Evolutionary conservation across 2,113 vertebrate genomes (phyloP).

Genomic region (Corythornis madagascariensis): DNA sequence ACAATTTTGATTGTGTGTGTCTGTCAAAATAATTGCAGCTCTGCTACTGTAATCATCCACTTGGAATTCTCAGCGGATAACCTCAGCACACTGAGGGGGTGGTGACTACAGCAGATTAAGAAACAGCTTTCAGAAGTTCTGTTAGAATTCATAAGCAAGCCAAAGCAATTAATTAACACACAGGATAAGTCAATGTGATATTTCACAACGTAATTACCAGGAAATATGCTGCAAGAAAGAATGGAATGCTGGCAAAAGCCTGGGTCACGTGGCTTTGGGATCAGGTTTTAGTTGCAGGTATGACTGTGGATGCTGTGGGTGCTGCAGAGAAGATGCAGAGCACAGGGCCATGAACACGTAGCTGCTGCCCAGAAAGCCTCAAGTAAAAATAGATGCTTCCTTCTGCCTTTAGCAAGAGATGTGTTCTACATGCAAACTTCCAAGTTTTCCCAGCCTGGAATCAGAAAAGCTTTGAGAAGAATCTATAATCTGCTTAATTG

Average conservation of each 20-base stretch:
- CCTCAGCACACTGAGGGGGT: constrained; percentile 10
- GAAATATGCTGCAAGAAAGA: constrained; percentile 12
- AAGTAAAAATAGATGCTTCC: background rate
- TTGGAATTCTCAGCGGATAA: background rate
- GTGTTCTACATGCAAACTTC: background rate
- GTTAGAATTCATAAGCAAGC: constrained; percentile 18
- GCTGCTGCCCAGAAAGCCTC: background rate
- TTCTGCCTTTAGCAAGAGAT: background rate
- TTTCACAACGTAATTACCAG: constrained; percentile 16
- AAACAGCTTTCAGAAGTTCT: constrained; percentile 30
- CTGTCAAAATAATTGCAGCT: constrained; percentile 1
- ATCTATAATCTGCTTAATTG: background rate
- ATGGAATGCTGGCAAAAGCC: background rate
- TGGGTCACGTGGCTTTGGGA: background rate
- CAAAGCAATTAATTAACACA: constrained; percentile 57
- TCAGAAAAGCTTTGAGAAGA: background rate
- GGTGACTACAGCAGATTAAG: constrained; percentile 13
- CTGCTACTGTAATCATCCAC: background rate
- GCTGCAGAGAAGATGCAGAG: background rate
- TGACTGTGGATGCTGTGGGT: background rate
- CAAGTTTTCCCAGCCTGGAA: background rate
- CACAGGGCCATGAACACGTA: background rate
- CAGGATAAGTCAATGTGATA: background rate
- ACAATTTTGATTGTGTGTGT: background rate
- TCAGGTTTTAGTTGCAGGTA: background rate